phyloP scores from a whole-genome alignment of 2,797 vertebrate genomes.

The Leuciscus waleckii region DNA sequence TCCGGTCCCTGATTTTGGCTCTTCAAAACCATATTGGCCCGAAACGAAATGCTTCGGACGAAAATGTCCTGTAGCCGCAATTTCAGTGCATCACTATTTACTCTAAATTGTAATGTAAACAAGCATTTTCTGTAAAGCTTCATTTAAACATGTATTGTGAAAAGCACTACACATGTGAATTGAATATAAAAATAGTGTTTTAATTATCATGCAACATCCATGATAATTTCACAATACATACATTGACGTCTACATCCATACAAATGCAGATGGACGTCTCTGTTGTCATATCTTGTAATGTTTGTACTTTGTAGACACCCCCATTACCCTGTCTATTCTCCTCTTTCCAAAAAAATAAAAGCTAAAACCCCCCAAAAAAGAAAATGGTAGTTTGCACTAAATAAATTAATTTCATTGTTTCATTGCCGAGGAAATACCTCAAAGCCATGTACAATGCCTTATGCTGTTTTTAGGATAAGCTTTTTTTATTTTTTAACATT shows the following conservation, averaged over 20 bases:
- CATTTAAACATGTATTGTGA: too few species aligned
- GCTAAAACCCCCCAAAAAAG: too few species aligned
- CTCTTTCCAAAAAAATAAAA: not conserved
- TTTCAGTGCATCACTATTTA: too few species aligned
- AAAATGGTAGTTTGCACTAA: not conserved
- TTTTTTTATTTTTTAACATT: conserved; percentile 32
- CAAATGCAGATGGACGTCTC: not conserved
- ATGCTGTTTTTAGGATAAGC: conserved; percentile 25
- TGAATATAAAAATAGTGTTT: too few species aligned
- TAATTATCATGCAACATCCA: too few species aligned
- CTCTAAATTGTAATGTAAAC: too few species aligned
- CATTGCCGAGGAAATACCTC: conserved; percentile 9
- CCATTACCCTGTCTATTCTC: not conserved
- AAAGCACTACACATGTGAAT: too few species aligned
- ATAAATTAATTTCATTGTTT: not conserved
- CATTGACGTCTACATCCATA: not conserved
- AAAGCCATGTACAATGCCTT: conserved; percentile 23
- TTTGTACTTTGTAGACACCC: not conserved
- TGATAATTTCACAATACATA: not conserved
- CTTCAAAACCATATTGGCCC: too few species aligned
- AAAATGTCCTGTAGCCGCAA: too few species aligned
- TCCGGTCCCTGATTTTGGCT: too few species aligned
- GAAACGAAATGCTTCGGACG: too few species aligned
- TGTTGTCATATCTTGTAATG: not conserved
- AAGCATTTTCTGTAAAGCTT: too few species aligned